These are phyloP conservation scores for Desmodus rotundus DNA, from an alignment of 2,113 vertebrate species.

Conservation along the genomic window DNA sequence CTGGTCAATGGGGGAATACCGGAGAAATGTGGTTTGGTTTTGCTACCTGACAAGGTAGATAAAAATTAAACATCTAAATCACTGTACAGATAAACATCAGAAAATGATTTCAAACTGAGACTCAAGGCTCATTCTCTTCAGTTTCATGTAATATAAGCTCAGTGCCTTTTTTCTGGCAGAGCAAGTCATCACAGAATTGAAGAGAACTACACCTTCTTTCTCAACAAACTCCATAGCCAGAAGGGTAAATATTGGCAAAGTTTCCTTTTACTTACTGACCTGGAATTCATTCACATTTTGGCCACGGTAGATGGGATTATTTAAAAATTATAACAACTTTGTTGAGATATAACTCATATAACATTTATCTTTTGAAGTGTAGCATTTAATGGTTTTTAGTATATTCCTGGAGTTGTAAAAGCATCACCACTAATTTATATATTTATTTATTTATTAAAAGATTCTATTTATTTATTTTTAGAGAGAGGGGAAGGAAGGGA, in stretches of 20 bases:
- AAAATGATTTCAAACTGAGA: not conserved
- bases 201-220: not conserved
- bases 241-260: no score
- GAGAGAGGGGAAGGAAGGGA: no score
- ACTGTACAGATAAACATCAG: not conserved
- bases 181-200: not conserved
- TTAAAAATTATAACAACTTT: not conserved
- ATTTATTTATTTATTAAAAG: no score
- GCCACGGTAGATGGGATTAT: not conserved
- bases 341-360: not conserved
- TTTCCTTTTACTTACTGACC: not conserved
- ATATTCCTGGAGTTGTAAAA: not conserved
- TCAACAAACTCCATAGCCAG: not conserved
- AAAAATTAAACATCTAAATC: conserved; percentile 10
- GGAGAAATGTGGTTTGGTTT: conserved; percentile 9
- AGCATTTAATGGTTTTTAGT: not conserved
- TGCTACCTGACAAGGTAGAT: not conserved
- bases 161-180: not conserved
- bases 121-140: not conserved
- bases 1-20: not conserved
- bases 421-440: not conserved
- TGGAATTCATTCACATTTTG: not conserved
- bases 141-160: accelerated
- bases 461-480: no score
- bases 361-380: not conserved